Evolutionary conservation across 2,888 invertebrate species (phyloP), one percentile per base, ranked within the genome.

Genomic region (Byasa hedistus): DNA sequence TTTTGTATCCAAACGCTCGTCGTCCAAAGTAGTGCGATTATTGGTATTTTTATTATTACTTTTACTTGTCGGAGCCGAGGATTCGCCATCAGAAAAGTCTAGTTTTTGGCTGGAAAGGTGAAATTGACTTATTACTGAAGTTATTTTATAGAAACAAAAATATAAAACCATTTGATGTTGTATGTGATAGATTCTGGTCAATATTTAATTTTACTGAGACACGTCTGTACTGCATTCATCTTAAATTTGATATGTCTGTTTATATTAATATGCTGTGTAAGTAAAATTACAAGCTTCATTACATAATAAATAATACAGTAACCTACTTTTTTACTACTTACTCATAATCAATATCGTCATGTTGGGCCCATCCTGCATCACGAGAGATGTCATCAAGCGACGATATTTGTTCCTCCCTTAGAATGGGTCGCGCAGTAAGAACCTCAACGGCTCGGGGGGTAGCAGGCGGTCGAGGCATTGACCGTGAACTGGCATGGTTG

Each of bases 321-420:
- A 44, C 1, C 2, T 44, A 44, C 17, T 32, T 39, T 54, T 57
- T 51, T 39, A 22, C 3, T 27, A 84, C 92, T 89, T 75, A 94
- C 94, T 97, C 97, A 83, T 98, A 98, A 89, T 98, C 98, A 81
- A 98, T 97, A 83, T 98, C 98, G 81, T 97, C 97, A 78, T 97
- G 95, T 74, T 96, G 95, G 68, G 97, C 96, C 98, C 98, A 98
- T 70, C 98, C 98, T 78, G 96, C 95, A 80, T 97, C 96, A 76
- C 96, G 95, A 57, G 96, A 94, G 74, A 98, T 96, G 81, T 98
- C 96, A 87, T 98, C 98, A 92, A 98, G 95, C 68, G 96, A 96
- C 78, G 96, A 96, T 76, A 98, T 93, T 85, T 98, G 98, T 83
- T 98, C 98, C 81, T 98, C 98, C 75, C 96, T 96, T 75, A 98